Evolutionary conservation across 2,113 vertebrate genomes (phyloP), one percentile per base, ranked within the genome.

Genomic region (Bagarius yarrelli): DNA sequence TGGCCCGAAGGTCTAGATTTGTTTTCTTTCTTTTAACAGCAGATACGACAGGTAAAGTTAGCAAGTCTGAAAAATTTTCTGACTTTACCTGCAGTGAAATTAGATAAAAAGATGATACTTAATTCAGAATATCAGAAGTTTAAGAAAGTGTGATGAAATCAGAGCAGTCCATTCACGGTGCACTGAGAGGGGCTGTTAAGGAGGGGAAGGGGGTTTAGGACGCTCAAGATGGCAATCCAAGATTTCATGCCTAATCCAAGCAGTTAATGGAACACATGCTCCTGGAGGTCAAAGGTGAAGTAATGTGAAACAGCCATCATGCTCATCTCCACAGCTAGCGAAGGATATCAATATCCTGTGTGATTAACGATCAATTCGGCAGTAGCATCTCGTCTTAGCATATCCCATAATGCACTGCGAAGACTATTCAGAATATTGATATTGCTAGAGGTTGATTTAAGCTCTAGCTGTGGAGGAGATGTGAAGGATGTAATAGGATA

Each of bases 191-290:
- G 2, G 9, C 13, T 15, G 12, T 2, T 8, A 1, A 21, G n/a
- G 23, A 5, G 56, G 56, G 27, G 76, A 8, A 3, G 50, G 13
- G 63, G 30, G 30, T 34, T 60, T n/a, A 44, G 55, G 36, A 6
- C 12, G 53, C 36, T 40, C 36, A 25, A 32, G 32, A 19, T 53
- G n/a, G 53, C 60, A 15, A 34, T 3, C 64, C 13, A 36, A 30
- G 56, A 23, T 80, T 67, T 76, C 79, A 85, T 83, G 85, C 71
- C 57, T 66, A 50, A 72, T 40, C 76, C 81, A 25, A 86, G 85
- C 79, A 85, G 57, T 77, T 16, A 44, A 60, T 83, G 86, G 86
- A 85, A 87, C 91, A 91, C 92, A 93, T 94, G 92, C 92, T 89
- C 87, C 88, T 87, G 79, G 57, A 66, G 67, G 81, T 82, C 67